phyloP scores from a whole-genome alignment of 2,888 invertebrate species.

The Pristionchus entomophagus region DNA sequence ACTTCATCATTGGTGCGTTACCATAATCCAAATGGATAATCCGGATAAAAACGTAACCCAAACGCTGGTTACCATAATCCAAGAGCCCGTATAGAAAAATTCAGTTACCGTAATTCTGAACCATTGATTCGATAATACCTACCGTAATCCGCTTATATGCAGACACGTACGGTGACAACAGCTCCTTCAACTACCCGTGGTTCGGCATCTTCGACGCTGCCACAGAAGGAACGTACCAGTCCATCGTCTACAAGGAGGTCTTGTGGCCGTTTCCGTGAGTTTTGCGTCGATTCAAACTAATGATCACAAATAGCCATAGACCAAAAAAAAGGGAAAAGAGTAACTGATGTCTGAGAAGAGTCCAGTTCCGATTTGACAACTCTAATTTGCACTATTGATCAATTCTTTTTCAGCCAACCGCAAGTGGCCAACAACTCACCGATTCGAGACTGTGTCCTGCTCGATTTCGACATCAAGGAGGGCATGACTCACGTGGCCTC shows the following conservation, averaged over 20 bases:
- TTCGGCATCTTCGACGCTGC: slow-evolving; percentile 57
- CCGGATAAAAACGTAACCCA: too few relatives aligned
- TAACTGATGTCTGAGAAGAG: too few relatives aligned
- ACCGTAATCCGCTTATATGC: neutral
- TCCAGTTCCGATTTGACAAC: too few relatives aligned
- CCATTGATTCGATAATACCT: neutral
- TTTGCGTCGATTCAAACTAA: too few relatives aligned
- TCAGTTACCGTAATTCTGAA: too few relatives aligned
- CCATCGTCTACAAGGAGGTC: slow-evolving; percentile 45
- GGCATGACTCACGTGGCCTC: slow-evolving; percentile 47
- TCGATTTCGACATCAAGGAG: slow-evolving; percentile 50
- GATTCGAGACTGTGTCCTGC: slow-evolving; percentile 50
- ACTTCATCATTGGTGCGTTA: slow-evolving; percentile 29
- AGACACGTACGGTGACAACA: slow-evolving; percentile 33
- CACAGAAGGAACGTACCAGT: slow-evolving; percentile 52
- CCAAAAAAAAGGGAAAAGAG: too few relatives aligned
- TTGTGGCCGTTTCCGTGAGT: slow-evolving; percentile 48
- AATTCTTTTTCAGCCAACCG: slow-evolving; percentile 48
- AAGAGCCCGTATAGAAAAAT: too few relatives aligned
- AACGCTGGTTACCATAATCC: too few relatives aligned
- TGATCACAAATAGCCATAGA: too few relatives aligned
- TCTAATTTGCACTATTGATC: too few relatives aligned
- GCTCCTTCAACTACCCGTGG: slow-evolving; percentile 52
- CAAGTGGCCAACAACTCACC: slow-evolving; percentile 49
- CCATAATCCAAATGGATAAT: neutral